phyloP scores from a whole-genome alignment of 2,113 vertebrate genomes.

The Phalacrocorax brasilianus region DNA sequence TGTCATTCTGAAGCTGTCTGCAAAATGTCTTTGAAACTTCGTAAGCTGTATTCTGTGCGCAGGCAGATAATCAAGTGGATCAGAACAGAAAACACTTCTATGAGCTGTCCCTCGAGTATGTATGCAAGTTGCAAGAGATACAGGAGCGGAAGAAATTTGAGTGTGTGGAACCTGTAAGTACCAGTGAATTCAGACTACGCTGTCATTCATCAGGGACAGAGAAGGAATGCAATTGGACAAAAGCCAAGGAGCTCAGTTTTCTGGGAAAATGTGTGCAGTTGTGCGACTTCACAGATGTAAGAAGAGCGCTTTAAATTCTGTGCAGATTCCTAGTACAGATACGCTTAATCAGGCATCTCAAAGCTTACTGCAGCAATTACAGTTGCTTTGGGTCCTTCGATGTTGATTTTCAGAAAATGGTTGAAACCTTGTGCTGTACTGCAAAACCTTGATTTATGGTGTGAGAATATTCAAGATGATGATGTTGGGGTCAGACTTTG shows the following conservation, averaged over 20 bases:
- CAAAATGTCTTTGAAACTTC: not conserved
- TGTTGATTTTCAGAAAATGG: not conserved
- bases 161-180: conserved; percentile 97
- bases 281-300: not conserved
- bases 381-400: not conserved
- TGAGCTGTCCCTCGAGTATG: conserved; percentile 93
- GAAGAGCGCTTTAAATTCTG: not conserved
- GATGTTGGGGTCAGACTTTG: not conserved
- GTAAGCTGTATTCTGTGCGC: conserved; percentile 8
- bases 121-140: conserved; percentile 96
- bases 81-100: conserved; percentile 90
- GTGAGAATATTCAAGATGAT: not conserved
- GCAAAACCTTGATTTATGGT: not conserved
- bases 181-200: not conserved
- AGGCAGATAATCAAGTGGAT: conserved; percentile 93
- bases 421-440: not conserved
- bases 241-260: not conserved
- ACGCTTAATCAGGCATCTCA: not conserved
- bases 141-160: conserved; percentile 99
- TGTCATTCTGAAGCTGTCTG: not conserved
- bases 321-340: not conserved
- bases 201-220: not conserved
- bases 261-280: not conserved
- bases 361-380: not conserved
- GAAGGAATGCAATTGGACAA: not conserved